Conservation (phyloP, 2,888 invertebrate species). For the Mimachlamys varia region DNA sequence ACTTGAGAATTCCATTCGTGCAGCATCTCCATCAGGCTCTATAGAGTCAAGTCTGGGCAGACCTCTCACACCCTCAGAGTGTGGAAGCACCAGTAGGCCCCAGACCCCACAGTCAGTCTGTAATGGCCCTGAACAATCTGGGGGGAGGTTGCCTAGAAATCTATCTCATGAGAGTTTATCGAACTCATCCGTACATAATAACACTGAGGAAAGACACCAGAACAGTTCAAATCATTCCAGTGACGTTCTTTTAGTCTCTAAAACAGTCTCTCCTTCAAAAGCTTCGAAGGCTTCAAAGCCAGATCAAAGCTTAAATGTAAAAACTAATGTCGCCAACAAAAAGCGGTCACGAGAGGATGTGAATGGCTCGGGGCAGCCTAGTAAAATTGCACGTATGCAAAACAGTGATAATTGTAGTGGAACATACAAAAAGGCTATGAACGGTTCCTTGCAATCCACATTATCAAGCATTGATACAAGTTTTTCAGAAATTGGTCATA, state of each 20-base stretch:
- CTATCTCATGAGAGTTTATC: slow-evolving; percentile 51
- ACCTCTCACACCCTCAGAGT: slow-evolving; percentile 40
- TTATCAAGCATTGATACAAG: slow-evolving; percentile 43
- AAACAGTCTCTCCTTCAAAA: slow-evolving; percentile 51
- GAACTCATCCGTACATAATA: slow-evolving; percentile 40
- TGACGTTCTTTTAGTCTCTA: slow-evolving; percentile 40
- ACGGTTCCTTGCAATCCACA: slow-evolving; percentile 54
- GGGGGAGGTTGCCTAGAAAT: slow-evolving; percentile 44
- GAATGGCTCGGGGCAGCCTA: slow-evolving; percentile 42
- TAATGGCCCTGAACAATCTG: slow-evolving; percentile 22
- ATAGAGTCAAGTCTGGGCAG: not conserved
- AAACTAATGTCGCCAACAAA: slow-evolving; percentile 67
- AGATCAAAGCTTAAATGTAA: slow-evolving; percentile 65
- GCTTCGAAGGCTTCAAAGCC: slow-evolving; percentile 53
- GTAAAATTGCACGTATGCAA: slow-evolving; percentile 45
- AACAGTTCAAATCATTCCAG: slow-evolving; percentile 60
- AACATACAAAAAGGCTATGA: slow-evolving; percentile 51
- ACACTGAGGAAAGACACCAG: slow-evolving; percentile 8
- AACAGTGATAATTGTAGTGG: slow-evolving; percentile 57
- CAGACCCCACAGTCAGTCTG: slow-evolving; percentile 38
- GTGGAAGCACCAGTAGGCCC: slow-evolving; percentile 46
- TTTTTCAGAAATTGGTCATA: slow-evolving; percentile 46
- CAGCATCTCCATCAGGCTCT: slow-evolving; percentile 19
- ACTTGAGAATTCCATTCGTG: slow-evolving; percentile 3
- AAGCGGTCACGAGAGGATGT: slow-evolving; percentile 57